Percentiles rank a stretch among this genome's conserved stretches.
Evolutionary conservation across 2,888 invertebrate species (phyloP).

Genomic region (Ochropacha duplaris): DNA sequence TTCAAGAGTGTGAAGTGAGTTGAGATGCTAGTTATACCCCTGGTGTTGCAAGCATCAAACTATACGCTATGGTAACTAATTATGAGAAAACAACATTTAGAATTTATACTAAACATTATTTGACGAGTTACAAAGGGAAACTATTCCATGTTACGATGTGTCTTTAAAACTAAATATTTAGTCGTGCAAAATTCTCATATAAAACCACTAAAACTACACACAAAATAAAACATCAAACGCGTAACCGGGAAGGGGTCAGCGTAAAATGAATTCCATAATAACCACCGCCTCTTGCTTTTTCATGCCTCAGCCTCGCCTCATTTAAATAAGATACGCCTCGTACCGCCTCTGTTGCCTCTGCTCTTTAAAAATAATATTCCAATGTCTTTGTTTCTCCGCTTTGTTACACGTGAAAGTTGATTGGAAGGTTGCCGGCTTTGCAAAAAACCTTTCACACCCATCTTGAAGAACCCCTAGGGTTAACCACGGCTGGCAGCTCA

Average conservation of each 20-base stretch:
- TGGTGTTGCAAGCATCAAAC: too few relatives aligned
- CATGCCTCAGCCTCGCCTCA: constrained; percentile 29
- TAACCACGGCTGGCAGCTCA: too few relatives aligned
- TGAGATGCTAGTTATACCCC: too few relatives aligned
- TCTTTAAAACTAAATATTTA: background rate
- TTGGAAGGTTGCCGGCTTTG: too few relatives aligned
- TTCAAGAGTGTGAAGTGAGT: too few relatives aligned
- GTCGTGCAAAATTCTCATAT: background rate
- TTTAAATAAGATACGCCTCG: constrained; percentile 44
- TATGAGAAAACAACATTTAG: too few relatives aligned
- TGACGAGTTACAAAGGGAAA: background rate
- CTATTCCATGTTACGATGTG: background rate
- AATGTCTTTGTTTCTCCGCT: constrained; percentile 19
- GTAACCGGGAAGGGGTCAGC: constrained; percentile 27
- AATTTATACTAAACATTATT: too few relatives aligned
- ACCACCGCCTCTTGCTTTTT: constrained; percentile 22
- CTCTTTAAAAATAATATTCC: constrained; percentile 28
- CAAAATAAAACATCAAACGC: background rate
- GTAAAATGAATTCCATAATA: constrained; percentile 42
- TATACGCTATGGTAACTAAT: too few relatives aligned
- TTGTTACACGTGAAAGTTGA: background rate
- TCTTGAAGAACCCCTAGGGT: too few relatives aligned
- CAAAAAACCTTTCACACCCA: too few relatives aligned
- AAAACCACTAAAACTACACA: background rate
- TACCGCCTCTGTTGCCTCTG: constrained; percentile 34